Percentiles rank a stretch among this genome's conserved stretches.
Evolutionary conservation across 2,797 vertebrate species (phyloP).

Genomic region (Agapornis canus): DNA sequence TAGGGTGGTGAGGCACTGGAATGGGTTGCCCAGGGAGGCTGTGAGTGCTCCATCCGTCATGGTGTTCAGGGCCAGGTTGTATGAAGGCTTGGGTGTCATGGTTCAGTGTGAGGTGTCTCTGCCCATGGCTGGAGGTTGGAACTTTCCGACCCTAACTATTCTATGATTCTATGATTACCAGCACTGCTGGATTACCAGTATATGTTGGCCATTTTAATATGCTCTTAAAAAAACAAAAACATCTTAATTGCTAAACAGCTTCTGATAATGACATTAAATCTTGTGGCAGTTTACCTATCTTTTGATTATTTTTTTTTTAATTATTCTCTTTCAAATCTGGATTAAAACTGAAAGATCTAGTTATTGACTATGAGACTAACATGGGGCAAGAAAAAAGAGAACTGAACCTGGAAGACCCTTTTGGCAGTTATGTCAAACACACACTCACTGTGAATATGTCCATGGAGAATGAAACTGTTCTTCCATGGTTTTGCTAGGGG

Average conservation of each 20-base stretch:
- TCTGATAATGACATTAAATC: not conserved
- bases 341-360: not conserved
- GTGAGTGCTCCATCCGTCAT: too few species aligned
- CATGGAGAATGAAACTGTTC: not conserved
- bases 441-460: not conserved
- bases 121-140: not conserved
- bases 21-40: too few species aligned
- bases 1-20: too few species aligned
- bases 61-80: too few species aligned
- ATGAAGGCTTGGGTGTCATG: too few species aligned
- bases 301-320: not conserved
- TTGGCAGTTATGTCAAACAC: not conserved
- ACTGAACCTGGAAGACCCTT: not conserved
- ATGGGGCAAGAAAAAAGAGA: not conserved
- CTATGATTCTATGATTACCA: not conserved
- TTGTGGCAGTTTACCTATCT: not conserved
- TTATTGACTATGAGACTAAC: not conserved
- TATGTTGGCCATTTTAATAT: not conserved
- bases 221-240: fast-evolving
- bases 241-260: not conserved
- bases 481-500: not conserved
- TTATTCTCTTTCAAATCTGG: not conserved
- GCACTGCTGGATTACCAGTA: not conserved
- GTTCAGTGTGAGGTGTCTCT: too few species aligned
- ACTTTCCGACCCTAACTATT: not conserved